These are phyloP conservation scores for Eledona agricola DNA, from an alignment of 2,888 invertebrate genomes.

Conservation along the genomic window DNA sequence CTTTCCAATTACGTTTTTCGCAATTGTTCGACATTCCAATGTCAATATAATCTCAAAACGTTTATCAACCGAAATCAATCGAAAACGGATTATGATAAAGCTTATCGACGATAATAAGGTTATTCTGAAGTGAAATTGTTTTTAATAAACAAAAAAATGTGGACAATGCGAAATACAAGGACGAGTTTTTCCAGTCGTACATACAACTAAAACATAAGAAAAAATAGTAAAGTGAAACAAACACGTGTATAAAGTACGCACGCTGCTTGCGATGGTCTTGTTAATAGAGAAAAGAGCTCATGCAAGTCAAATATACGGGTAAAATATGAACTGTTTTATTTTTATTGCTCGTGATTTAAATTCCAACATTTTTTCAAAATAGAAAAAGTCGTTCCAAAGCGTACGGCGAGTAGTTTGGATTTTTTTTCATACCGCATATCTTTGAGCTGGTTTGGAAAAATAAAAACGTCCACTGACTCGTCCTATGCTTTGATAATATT, in stretches of 20 bases:
- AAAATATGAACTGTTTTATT: conserved; percentile 17
- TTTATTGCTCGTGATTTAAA: conserved; percentile 27
- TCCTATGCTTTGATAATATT: too few relatives aligned
- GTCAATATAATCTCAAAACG: too few relatives aligned
- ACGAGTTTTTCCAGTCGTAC: conserved; percentile 1
- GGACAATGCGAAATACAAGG: too few relatives aligned
- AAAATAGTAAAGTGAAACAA: conserved; percentile 16
- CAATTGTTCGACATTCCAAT: too few relatives aligned
- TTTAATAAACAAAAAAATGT: too few relatives aligned
- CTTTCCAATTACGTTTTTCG: too few relatives aligned
- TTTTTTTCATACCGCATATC: conserved; percentile 23
- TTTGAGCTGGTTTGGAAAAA: conserved; percentile 24
- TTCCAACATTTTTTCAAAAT: conserved; percentile 22
- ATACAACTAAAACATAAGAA: conserved; percentile 4
- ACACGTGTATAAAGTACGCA: conserved; percentile 20
- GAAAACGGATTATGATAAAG: too few relatives aligned
- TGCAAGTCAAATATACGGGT: conserved; percentile 15
- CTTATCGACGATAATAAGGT: too few relatives aligned
- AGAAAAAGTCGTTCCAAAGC: conserved; percentile 17
- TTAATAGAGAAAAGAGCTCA: conserved; percentile 6
- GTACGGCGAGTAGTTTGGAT: conserved; percentile 2
- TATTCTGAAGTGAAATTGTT: too few relatives aligned
- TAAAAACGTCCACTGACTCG: conserved; percentile 16
- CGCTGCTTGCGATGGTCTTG: conserved; percentile 8
- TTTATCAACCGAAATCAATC: too few relatives aligned